phyloP scores from a whole-genome alignment of 2,797 vertebrate species.

The Balearica regulorum region DNA sequence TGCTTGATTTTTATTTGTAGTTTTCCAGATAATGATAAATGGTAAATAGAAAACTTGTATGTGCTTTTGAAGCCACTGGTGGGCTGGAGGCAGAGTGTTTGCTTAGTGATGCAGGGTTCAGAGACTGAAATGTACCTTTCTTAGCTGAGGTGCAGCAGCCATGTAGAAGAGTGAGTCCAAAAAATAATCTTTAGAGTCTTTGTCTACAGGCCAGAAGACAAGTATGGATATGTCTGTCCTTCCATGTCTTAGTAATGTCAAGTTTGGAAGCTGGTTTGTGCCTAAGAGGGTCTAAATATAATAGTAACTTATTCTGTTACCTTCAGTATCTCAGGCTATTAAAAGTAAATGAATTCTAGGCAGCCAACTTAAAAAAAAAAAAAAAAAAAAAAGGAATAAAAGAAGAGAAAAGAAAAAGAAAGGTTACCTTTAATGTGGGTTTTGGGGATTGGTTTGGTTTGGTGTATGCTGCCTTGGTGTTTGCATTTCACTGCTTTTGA shows the following conservation, averaged over 20 bases:
- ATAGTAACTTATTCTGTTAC: not conserved
- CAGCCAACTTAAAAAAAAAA: not conserved
- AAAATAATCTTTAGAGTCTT: not conserved
- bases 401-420: not conserved
- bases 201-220: not conserved
- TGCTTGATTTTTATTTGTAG: not conserved
- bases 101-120: not conserved
- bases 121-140: not conserved
- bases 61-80: not conserved
- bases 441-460: slow-evolving; percentile 42
- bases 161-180: rapidly evolving
- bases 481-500: slow-evolving; percentile 38
- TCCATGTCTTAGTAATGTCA: not conserved
- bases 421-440: slow-evolving; percentile 53
- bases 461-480: slow-evolving; percentile 22
- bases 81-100: not conserved
- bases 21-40: not conserved
- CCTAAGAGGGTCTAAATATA: not conserved
- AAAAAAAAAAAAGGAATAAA: not conserved
- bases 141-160: not conserved
- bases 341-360: not conserved
- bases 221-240: not conserved
- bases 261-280: not conserved
- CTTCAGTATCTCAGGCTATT: not conserved
- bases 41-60: not conserved